phyloP scores from a whole-genome alignment of 2,113 vertebrate species.

The Reinhardtius hippoglossoides region DNA sequence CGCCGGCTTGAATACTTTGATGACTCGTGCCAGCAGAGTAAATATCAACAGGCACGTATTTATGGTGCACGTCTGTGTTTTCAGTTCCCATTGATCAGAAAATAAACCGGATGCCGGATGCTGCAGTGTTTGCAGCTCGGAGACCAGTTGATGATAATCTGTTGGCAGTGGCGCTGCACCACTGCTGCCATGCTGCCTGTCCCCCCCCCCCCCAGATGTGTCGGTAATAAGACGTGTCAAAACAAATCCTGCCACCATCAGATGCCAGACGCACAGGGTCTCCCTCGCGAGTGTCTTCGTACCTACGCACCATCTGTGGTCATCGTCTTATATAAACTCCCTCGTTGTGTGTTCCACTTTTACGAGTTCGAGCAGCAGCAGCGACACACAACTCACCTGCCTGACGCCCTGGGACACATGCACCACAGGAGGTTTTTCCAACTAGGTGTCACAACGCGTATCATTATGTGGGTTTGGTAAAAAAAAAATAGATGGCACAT shows the following conservation, averaged over 20 bases:
- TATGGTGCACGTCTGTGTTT: background rate
- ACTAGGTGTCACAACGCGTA: too few species aligned
- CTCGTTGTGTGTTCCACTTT: background rate
- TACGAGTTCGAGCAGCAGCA: accelerated
- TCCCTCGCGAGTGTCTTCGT: constrained; percentile 28
- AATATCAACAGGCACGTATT: background rate
- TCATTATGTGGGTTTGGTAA: too few species aligned
- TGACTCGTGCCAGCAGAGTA: background rate
- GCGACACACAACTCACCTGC: too few species aligned
- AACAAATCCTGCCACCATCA: constrained; percentile 43
- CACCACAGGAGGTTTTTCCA: too few species aligned
- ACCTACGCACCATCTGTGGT: constrained; percentile 2
- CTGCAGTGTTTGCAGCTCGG: constrained; percentile 16
- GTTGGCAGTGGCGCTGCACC: constrained; percentile 9
- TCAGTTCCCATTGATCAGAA: constrained; percentile 18
- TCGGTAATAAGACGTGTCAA: constrained; percentile 60
- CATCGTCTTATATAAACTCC: constrained; percentile 13
- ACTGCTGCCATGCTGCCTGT: constrained; percentile 42
- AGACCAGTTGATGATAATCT: constrained; percentile 38
- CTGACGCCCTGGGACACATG: too few species aligned
- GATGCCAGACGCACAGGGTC: constrained; percentile 21
- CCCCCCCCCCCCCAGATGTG: constrained; percentile 58
- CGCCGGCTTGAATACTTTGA: constrained; percentile 19
- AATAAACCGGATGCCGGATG: constrained; percentile 6
- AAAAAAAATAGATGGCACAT: too few species aligned